A percentile compares a stretch with the other conserved stretches of the same genome.
phyloP scores from a whole-genome alignment of 2,888 invertebrate genomes.

The Sminthurinus aureus region DNA sequence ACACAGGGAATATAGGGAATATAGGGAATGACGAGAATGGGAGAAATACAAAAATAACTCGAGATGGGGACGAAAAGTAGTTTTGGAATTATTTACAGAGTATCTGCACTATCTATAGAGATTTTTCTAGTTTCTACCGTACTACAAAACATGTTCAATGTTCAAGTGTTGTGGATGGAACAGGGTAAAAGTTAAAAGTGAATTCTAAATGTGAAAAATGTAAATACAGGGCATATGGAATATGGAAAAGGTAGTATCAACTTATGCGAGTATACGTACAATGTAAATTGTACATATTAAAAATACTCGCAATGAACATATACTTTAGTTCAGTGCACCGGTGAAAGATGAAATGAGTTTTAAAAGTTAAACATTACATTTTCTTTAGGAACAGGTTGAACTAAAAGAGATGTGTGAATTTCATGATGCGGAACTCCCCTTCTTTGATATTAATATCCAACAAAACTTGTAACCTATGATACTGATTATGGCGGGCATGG shows the following conservation, averaged over 20 bases:
- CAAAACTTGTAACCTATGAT: not conserved
- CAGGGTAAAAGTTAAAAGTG: too few species aligned
- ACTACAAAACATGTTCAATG: not conserved
- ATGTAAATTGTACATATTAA: too few species aligned
- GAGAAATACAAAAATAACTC: slow-evolving; percentile 39
- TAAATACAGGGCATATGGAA: too few species aligned
- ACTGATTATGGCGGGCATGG: not conserved
- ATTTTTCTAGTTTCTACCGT: not conserved
- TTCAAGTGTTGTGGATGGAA: not conserved
- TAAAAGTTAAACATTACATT: not conserved
- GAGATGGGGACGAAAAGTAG: not conserved
- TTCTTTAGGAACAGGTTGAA: slow-evolving; percentile 10
- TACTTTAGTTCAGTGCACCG: not conserved
- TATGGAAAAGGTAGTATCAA: not conserved
- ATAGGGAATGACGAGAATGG: not conserved
- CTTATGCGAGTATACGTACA: not conserved
- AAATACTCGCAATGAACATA: not conserved
- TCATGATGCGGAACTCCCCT: slow-evolving; percentile 59
- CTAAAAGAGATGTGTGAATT: slow-evolving; percentile 55
- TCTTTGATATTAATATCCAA: not conserved
- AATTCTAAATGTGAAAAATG: too few species aligned
- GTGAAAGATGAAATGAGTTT: not conserved
- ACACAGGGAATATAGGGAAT: not conserved
- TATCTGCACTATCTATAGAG: not conserved
- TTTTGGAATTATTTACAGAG: slow-evolving; percentile 16